Base-by-base conservation (phyloP, 2,888 invertebrate genomes). In the Bedellia somnulentella region DNA sequence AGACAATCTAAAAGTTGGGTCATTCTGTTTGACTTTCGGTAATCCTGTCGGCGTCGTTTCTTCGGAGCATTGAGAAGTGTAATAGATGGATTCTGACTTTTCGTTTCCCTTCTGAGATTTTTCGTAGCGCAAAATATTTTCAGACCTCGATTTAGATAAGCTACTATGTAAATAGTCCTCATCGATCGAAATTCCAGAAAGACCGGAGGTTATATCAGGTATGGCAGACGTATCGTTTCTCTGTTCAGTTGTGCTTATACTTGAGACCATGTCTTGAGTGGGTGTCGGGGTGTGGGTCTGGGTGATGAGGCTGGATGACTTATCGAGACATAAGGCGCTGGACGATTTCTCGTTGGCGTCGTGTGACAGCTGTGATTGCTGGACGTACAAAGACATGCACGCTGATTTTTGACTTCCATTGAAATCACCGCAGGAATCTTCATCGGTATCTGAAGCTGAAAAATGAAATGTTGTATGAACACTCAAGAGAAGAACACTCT, bases 181-280 rank as follows among this genome's bases (percentile, higher is more conserved):
- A 30, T 76, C 76, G 24, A 76, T 73, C 15, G 77, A 77, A 42
- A 77, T 62, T 13, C 71, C 73, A 1, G 77, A 77, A 61, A 77
- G 64, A n/a, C 63, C 76, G 0, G 76, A 76, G 0, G 66, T 70
- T 26, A 75, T 46, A 37, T 76, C 76, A 0, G 77, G 75, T 2
- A 75, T 39, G 0, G 71, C 66, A 4, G 77, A 76, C 14, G 49
- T 43, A 41, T 77, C 77, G 44, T 73, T 68, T 13, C 68, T 49
- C 37, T 73, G 75, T 39, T 77, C 76, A 0, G 76, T 75, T 0
- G 71, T 76, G 38, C 75, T 76, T 15, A 77, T 62, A 32, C 76
- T 76, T 2, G 77, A 77, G 14, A 77, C 77, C 76, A 76, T 76
- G 47, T 76, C 77, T 36, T 76, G 77, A 0, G 77, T 76, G 3